Percentiles rank a stretch among this genome's conserved stretches.
phyloP scores from a whole-genome alignment of 2,888 invertebrate species.

The Ectemnius cavifrons region DNA sequence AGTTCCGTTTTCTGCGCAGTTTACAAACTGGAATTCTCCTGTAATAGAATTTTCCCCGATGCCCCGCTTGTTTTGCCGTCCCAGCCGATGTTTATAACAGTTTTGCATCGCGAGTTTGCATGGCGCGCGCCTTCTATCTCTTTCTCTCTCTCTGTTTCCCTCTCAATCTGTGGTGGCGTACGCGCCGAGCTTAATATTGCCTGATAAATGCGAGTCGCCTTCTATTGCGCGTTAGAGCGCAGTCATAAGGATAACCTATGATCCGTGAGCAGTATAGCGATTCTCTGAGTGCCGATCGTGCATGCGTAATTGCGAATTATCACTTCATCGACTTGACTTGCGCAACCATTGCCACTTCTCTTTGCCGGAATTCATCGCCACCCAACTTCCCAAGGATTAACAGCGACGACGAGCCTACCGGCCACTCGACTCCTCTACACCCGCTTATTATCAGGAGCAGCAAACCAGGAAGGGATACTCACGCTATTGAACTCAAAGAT shows the following conservation, averaged over 20 bases:
- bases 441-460: too few species aligned
- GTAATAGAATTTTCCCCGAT: neutral
- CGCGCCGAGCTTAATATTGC: constrained; percentile 35
- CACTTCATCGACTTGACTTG: constrained; percentile 54
- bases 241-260: constrained; percentile 61
- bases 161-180: constrained; percentile 2
- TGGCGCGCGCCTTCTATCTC: too few species aligned
- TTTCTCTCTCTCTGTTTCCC: too few species aligned
- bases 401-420: constrained; percentile 15
- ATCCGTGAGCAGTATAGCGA: constrained; percentile 57
- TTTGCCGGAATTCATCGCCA: constrained; percentile 25
- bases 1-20: too few species aligned
- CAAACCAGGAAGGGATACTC: too few species aligned
- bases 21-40: neutral
- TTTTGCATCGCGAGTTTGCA: too few species aligned
- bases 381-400: constrained; percentile 11
- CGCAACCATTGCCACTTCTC: constrained; percentile 49
- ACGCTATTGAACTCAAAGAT: too few species aligned
- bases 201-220: constrained; percentile 38
- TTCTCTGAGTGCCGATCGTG: constrained; percentile 54
- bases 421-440: neutral
- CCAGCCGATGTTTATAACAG: too few species aligned
- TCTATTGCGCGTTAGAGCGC: constrained; percentile 48
- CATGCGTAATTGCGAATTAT: constrained; percentile 70
- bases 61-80: too few species aligned